Conservation (phyloP, 1,140 invertebrate species). For the Drosophila dunni region DNA sequence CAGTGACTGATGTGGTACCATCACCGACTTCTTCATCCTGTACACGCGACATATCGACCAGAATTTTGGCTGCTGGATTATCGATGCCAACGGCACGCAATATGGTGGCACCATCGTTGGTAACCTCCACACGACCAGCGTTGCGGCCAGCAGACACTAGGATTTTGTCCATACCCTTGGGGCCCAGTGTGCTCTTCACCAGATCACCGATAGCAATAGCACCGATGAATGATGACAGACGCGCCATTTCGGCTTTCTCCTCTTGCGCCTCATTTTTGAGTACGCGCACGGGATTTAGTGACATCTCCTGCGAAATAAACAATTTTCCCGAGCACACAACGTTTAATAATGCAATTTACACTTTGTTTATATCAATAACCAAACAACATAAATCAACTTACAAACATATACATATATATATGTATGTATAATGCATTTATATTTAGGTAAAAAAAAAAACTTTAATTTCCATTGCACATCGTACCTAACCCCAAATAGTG, state of each 20-base stretch:
- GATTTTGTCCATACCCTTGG: constrained; percentile 99
- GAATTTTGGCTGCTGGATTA: constrained; percentile 99
- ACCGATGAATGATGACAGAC: constrained; percentile 98
- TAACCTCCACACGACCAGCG: constrained; percentile 95
- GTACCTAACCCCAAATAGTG: constrained; percentile 51
- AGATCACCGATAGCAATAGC: constrained; percentile 99
- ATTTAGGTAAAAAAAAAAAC: constrained; percentile 15
- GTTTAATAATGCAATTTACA: background rate
- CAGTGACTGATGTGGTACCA: constrained; percentile 99
- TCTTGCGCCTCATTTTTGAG: constrained; percentile 98
- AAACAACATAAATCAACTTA: background rate
- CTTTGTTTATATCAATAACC: constrained; percentile 20
- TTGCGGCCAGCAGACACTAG: constrained; percentile 93
- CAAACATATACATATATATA: constrained; percentile 1
- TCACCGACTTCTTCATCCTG: constrained; percentile 99
- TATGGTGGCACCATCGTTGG: constrained; percentile 99
- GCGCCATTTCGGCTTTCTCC: constrained; percentile 97
- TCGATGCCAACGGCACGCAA: constrained; percentile 98
- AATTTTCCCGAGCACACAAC: constrained; percentile 3
- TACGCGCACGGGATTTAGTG: constrained; percentile 96
- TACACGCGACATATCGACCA: constrained; percentile 99
- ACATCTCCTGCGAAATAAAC: constrained; percentile 87
- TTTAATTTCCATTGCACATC: constrained; percentile 14
- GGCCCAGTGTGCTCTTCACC: constrained; percentile 98
- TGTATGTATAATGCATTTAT: constrained; percentile 23